A percentile compares a stretch with the other conserved stretches of the same genome.
phyloP scores from a whole-genome alignment of 1,140 invertebrate genomes.

The Macrotrachela quadricornifera region DNA sequence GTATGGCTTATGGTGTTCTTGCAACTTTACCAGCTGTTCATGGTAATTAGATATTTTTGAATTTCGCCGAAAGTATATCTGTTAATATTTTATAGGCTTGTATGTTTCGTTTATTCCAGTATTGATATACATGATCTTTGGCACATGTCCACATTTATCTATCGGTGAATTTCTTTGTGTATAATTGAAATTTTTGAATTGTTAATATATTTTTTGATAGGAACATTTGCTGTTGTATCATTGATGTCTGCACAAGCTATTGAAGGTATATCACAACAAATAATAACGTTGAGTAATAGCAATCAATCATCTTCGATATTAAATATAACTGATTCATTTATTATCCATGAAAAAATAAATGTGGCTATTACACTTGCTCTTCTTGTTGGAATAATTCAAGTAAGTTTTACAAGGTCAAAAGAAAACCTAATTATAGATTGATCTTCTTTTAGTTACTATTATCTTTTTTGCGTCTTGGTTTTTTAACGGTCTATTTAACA shows the following conservation, averaged over 20 bases:
- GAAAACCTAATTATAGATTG: no score
- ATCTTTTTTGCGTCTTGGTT: slow-evolving; percentile 28
- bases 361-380: not conserved
- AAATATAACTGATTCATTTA: not conserved
- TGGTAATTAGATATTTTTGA: slow-evolving; percentile 11
- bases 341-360: not conserved
- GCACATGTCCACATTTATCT: not conserved
- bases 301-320: not conserved
- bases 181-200: not conserved
- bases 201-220: not conserved
- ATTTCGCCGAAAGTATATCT: no score
- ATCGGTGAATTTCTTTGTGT: not conserved
- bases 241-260: no score
- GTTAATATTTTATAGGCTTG: slow-evolving; percentile 19
- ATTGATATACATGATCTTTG: not conserved
- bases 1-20: not conserved
- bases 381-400: not conserved
- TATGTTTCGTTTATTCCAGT: slow-evolving; percentile 5
- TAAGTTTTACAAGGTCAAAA: not conserved
- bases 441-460: slow-evolving; percentile 24
- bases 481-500: slow-evolving; percentile 31
- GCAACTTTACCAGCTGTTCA: not conserved
- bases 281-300: not conserved
- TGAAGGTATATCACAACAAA: no score
- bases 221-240: not conserved